Base-by-base conservation (phyloP, 1,140 invertebrate species). In the Choristoneura fumiferana region DNA sequence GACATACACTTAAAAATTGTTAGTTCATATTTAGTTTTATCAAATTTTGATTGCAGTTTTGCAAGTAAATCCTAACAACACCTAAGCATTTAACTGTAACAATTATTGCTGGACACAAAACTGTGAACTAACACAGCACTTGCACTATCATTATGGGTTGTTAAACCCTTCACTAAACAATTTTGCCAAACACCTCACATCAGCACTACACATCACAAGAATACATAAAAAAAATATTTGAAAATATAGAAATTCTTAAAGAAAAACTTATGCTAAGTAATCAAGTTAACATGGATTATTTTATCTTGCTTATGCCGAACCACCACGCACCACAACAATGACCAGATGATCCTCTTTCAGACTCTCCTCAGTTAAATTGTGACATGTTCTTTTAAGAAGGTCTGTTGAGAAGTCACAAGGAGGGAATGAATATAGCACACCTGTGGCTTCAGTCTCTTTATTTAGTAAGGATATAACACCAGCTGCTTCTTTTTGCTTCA, bases 401-500 rank as follows among this genome's bases (percentile, higher is more conserved):
- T 98, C 96, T 12, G 96, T 94, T 12, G 97, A 98, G 91, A 97
- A 98, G 12, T 94, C 92, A 89, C 96, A 98, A 63, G 94, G 98
- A 73, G 95, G 98, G 91, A 99, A 99, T 1, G 97, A 97, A 89
- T 99, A 99, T 3, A 99, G 91, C 0, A 99, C 97, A 45, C 97
- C 97, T 0, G 95, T 96, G 0, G 94, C 94, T 78, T 96, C 95
- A 0, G 94, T 95, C 77, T 97, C 95, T 78, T 97, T 97, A 71
- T 96, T 96, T 1, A 96, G 82, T 6, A 99, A 89, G 1, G 97
- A 97, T 63, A 99, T 98, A 0, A 99, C 98, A 59, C 98, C 98
- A 38, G 98, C 98, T 9, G 98, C 98, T 84, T 99, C 98, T 89
- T 99, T 99, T 78, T 98, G 97, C 80, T 99, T 98, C 22, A 99